phyloP scores from a whole-genome alignment of 2,888 invertebrate species.

The Andrena praecox region DNA sequence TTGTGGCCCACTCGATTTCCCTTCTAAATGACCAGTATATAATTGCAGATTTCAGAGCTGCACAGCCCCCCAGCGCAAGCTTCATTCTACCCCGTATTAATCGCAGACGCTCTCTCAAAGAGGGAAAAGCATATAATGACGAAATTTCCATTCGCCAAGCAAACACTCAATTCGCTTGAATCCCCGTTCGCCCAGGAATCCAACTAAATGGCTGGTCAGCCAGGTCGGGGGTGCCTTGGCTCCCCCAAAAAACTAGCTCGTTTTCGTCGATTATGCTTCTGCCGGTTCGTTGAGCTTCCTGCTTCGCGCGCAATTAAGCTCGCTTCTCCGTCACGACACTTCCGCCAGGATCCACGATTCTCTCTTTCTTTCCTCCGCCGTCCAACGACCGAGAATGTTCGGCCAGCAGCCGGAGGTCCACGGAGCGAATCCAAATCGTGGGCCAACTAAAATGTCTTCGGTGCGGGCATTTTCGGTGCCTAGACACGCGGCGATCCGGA shows the following conservation, averaged over 20 bases:
- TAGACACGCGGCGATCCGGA: conserved; percentile 15
- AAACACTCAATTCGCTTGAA: background rate
- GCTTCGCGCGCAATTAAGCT: conserved; percentile 54
- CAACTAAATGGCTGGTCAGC: conserved; percentile 13
- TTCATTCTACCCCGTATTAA: background rate
- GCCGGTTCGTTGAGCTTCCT: conserved; percentile 30
- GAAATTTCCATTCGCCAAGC: background rate
- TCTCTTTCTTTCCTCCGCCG: background rate
- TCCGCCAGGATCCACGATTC: conserved; percentile 34
- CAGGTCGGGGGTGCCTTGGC: conserved; percentile 4
- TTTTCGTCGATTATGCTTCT: conserved; percentile 41
- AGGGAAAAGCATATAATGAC: background rate
- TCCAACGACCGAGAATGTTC: background rate
- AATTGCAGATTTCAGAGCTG: background rate
- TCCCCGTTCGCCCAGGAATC: background rate
- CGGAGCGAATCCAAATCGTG: background rate
- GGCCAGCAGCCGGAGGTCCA: too few species aligned
- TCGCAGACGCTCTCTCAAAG: too few species aligned
- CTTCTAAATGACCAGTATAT: background rate
- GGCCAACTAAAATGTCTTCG: background rate
- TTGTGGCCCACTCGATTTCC: background rate
- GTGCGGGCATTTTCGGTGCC: conserved; percentile 19
- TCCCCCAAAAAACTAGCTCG: conserved; percentile 28
- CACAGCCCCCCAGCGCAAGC: too few species aligned
- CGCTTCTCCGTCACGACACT: conserved; percentile 53